Conservation (phyloP, 2,113 vertebrate genomes). For the Prionailurus viverrinus region DNA sequence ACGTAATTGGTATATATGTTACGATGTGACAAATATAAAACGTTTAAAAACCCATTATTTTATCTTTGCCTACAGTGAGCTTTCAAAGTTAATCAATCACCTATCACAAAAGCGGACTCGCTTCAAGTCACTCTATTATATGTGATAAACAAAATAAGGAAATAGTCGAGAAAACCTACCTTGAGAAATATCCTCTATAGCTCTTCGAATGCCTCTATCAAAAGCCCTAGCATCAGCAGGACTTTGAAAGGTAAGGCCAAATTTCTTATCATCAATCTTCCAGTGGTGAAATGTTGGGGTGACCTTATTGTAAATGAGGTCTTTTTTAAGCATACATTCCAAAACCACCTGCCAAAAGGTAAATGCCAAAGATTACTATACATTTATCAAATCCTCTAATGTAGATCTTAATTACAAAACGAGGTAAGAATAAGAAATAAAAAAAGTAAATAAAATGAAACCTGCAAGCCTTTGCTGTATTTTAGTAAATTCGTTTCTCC, state of each 20-base stretch:
- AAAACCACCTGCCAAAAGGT: slow-evolving; percentile 93
- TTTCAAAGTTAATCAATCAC: background rate
- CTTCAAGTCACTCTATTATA: background rate
- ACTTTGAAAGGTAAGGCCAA: slow-evolving; percentile 99
- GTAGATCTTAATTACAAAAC: slow-evolving; percentile 48
- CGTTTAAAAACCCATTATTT: background rate
- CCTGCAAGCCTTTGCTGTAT: background rate
- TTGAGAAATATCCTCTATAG: slow-evolving; percentile 97
- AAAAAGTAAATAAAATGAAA: no score
- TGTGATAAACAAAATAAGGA: slow-evolving; percentile 19
- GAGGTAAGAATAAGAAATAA: background rate
- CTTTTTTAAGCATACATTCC: slow-evolving; percentile 97
- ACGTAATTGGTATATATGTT: background rate
- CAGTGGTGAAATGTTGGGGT: slow-evolving; percentile 99
- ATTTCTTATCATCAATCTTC: slow-evolving; percentile 99
- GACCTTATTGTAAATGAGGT: slow-evolving; percentile 99
- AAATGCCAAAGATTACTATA: slow-evolving; percentile 69
- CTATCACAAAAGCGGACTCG: background rate
- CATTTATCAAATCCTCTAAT: background rate
- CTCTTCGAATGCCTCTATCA: slow-evolving; percentile 97
- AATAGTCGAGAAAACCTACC: slow-evolving; percentile 86
- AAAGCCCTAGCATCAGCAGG: slow-evolving; percentile 99
- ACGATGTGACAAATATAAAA: slow-evolving; percentile 20
- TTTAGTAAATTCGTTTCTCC: background rate
- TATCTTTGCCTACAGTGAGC: background rate